Conservation (phyloP, 1,140 invertebrate species). For the Drosophila pachea region DNA sequence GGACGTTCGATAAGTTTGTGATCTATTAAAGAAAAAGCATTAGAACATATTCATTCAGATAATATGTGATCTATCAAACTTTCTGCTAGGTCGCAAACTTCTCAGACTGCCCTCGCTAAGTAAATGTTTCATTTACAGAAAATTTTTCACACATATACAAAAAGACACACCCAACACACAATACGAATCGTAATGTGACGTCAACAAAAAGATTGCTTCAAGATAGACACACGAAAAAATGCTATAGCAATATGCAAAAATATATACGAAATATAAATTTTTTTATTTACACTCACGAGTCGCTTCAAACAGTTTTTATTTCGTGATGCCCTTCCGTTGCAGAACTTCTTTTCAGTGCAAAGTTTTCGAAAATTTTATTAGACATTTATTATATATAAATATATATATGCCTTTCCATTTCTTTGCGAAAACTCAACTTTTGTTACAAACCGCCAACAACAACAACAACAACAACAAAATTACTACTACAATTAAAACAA, state of each 20-base stretch:
- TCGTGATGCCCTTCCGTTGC: constrained; percentile 55
- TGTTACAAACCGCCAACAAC: constrained; percentile 49
- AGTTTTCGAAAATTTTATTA: constrained; percentile 41
- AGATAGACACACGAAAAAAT: constrained; percentile 20
- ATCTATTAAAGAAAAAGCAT: no score
- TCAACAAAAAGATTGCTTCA: constrained; percentile 38
- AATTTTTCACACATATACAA: constrained; percentile 36
- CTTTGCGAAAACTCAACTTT: constrained; percentile 60
- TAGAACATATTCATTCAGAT: no score
- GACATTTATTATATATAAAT: constrained; percentile 36
- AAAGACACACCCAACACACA: constrained; percentile 9
- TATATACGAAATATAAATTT: background rate
- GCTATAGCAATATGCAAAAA: constrained; percentile 26
- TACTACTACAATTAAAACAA: constrained; percentile 25
- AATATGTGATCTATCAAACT: no score
- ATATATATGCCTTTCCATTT: constrained; percentile 72
- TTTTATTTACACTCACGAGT: constrained; percentile 49
- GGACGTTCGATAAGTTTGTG: no score
- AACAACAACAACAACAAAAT: constrained; percentile 38
- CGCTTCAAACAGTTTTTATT: constrained; percentile 61
- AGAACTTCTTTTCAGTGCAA: constrained; percentile 33
- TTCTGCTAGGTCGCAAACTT: no score
- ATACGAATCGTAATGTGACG: constrained; percentile 40
- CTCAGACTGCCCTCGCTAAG: constrained; percentile 15
- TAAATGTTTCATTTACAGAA: constrained; percentile 40